phyloP scores from a whole-genome alignment of 2,888 invertebrate genomes.

The Drosophila testacea region DNA sequence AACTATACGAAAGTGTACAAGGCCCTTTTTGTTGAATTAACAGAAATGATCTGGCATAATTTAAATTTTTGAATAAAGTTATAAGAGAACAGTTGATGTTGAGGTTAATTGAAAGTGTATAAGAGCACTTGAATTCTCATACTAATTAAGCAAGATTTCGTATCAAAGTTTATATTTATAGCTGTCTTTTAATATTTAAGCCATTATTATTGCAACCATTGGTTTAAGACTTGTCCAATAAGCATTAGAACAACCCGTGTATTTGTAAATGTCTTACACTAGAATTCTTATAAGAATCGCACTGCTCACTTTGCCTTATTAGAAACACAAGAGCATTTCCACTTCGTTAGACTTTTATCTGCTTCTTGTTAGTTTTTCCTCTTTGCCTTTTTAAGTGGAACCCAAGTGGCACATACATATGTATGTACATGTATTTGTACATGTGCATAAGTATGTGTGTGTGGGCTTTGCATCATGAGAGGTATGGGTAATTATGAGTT shows the following conservation, averaged over 20 bases:
- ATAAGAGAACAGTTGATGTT: too few species aligned
- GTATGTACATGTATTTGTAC: not conserved
- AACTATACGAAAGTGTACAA: not conserved
- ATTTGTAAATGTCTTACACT: too few species aligned
- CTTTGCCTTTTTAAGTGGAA: conserved; percentile 11
- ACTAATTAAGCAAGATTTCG: too few species aligned
- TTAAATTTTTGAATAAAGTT: too few species aligned
- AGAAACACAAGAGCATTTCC: conserved; percentile 17
- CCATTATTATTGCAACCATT: not conserved
- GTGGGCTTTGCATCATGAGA: conserved; percentile 6
- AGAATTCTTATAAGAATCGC: not conserved
- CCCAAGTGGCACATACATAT: conserved; percentile 11
- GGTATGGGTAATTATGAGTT: conserved; percentile 65
- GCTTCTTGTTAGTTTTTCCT: not conserved
- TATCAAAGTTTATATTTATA: too few species aligned
- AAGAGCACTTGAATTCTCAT: too few species aligned
- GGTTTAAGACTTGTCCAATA: not conserved
- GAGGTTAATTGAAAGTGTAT: too few species aligned
- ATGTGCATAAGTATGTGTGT: conserved; percentile 1
- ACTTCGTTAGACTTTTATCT: conserved; percentile 9
- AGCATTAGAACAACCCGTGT: too few species aligned
- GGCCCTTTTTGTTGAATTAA: not conserved
- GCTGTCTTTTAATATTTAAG: not conserved
- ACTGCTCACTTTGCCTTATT: not conserved
- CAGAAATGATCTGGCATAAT: not conserved